Conservation (phyloP, 2,888 invertebrate species). For the Ormyrus thymus region DNA sequence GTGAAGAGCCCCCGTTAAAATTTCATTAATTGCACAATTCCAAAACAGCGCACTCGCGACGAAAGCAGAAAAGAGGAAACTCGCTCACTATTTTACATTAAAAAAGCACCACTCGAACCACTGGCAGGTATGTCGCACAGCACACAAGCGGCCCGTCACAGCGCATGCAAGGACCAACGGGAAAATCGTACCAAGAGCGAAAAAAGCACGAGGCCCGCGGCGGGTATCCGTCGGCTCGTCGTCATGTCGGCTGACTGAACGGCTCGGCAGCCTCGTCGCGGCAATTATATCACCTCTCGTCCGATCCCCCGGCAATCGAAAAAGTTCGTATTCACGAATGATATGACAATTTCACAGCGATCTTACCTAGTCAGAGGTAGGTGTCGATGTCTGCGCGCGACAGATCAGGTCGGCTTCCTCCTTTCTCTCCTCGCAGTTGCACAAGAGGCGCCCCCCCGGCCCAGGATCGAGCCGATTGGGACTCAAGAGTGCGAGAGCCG, state of each 20-base stretch:
- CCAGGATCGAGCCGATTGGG: neutral
- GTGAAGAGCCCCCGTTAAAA: no score
- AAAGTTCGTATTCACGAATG: slow-evolving; percentile 63
- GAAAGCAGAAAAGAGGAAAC: no score
- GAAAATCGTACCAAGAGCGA: no score
- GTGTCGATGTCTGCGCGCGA: slow-evolving; percentile 15
- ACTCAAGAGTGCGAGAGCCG: neutral
- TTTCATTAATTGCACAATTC: no score
- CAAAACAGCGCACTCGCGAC: no score
- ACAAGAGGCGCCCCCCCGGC: slow-evolving; percentile 58
- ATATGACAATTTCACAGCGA: slow-evolving; percentile 68
- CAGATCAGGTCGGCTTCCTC: slow-evolving; percentile 65
- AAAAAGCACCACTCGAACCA: no score
- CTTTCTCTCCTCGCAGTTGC: slow-evolving; percentile 69
- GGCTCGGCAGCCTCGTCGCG: slow-evolving; percentile 37
- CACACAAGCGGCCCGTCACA: no score
- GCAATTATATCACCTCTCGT: slow-evolving; percentile 67
- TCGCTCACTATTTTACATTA: no score
- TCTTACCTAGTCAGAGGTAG: slow-evolving; percentile 46
- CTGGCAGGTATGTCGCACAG: no score
- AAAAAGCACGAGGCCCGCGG: neutral
- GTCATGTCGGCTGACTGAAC: slow-evolving; percentile 41
- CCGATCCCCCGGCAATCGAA: slow-evolving; percentile 58
- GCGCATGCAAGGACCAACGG: no score
- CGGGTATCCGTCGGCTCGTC: neutral